Evolutionary conservation across 2,888 invertebrate species (phyloP).

Genomic region (Pristionchus japonicus): DNA sequence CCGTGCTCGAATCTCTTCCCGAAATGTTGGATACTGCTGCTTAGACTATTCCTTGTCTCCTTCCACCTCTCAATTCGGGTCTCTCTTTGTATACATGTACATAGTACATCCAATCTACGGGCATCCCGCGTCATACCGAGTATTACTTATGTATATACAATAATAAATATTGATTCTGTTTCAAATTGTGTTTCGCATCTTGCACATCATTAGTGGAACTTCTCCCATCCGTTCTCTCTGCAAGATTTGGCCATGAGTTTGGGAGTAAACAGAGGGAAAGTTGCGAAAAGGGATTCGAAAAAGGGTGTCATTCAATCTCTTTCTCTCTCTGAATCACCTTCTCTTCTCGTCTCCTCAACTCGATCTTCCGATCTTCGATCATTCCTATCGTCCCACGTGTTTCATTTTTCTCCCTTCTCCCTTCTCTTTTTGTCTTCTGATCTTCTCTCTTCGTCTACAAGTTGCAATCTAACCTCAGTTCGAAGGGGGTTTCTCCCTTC

Average conservation of each 20-base stretch:
- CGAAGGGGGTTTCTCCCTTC: neutral
- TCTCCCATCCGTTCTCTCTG: neutral
- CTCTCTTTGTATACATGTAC: conserved; percentile 23
- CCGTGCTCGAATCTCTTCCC: conserved; percentile 69
- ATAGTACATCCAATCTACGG: neutral
- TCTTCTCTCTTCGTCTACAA: neutral
- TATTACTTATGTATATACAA: too few species aligned
- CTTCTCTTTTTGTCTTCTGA: neutral
- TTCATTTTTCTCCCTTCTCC: neutral
- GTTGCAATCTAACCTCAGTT: neutral
- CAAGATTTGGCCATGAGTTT: neutral
- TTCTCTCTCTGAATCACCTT: neutral
- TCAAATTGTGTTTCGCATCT: too few species aligned
- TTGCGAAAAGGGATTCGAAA: neutral
- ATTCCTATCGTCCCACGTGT: neutral
- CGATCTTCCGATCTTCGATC: neutral
- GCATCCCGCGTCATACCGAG: neutral
- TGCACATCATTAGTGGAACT: neutral
- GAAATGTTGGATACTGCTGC: conserved; percentile 67
- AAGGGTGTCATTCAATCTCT: neutral
- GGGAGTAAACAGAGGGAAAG: neutral
- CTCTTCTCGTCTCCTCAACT: too few species aligned
- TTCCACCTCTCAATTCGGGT: neutral
- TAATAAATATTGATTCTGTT: conserved; percentile 1
- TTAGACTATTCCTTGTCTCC: neutral